Conservation (phyloP, 2,797 vertebrate species). For the Dicrostonyx torquatus region DNA sequence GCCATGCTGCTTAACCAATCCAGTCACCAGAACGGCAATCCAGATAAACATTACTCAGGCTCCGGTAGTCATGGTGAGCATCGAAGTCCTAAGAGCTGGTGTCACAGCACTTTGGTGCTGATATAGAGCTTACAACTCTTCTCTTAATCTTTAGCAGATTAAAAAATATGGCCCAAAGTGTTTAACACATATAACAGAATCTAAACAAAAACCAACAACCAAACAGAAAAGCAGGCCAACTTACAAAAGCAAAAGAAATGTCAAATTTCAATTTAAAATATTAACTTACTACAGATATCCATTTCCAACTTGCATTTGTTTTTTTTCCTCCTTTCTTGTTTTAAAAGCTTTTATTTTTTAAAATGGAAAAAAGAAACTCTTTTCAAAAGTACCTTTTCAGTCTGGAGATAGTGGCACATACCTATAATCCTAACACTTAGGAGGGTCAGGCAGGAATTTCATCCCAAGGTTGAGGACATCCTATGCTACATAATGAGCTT, state of each 20-base stretch:
- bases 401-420: not conserved
- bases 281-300: not conserved
- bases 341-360: not conserved
- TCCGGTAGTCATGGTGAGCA: not conserved
- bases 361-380: not conserved
- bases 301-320: not conserved
- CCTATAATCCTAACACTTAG: not conserved
- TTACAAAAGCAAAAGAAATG: not conserved
- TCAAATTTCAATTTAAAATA: not conserved
- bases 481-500: not conserved
- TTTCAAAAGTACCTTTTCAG: not conserved
- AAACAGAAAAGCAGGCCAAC: not conserved
- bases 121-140: not conserved
- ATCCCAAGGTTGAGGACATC: not conserved
- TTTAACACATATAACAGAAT: not conserved
- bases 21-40: not conserved
- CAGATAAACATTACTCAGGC: not conserved
- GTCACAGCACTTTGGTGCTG: not conserved
- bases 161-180: not conserved
- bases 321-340: not conserved
- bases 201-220: not conserved
- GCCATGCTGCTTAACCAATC: not conserved
- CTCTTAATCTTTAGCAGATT: not conserved
- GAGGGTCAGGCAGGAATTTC: not conserved
- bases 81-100: not conserved